Evolutionary conservation across 2,113 vertebrate genomes (phyloP).

Genomic region (Seriola dumerili): DNA sequence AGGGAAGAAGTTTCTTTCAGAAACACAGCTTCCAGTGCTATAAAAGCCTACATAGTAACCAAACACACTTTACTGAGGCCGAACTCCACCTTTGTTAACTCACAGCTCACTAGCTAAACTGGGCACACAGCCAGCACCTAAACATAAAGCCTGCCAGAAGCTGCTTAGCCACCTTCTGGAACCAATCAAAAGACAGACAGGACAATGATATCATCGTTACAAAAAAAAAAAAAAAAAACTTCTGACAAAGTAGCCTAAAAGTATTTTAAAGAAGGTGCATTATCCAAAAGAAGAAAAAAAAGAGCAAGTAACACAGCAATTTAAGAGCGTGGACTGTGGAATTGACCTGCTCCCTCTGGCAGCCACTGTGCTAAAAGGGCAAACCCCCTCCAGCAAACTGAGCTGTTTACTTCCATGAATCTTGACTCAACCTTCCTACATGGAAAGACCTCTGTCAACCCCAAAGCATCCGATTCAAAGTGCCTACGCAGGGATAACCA

Average conservation of each 20-base stretch:
- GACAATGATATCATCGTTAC: conserved; percentile 33
- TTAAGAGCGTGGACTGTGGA: background rate
- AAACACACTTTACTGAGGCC: conserved; percentile 25
- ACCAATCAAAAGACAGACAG: conserved; percentile 47
- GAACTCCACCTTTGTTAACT: conserved; percentile 45
- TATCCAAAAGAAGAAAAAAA: background rate
- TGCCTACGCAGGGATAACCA: background rate
- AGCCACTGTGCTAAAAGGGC: conserved; percentile 1
- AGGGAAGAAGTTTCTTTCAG: background rate
- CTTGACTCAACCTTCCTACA: conserved; percentile 47
- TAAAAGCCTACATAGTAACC: conserved; percentile 3
- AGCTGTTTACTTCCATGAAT: conserved; percentile 52
- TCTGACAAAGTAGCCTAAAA: background rate
- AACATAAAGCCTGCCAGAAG: conserved; percentile 43
- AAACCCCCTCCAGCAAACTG: conserved; percentile 34
- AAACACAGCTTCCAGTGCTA: background rate
- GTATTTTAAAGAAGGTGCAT: conserved; percentile 7
- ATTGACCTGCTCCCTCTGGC: background rate
- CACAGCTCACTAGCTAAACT: conserved; percentile 28
- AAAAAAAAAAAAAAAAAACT: background rate
- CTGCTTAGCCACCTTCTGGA: conserved; percentile 31
- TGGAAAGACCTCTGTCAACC: conserved; percentile 53
- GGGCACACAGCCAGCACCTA: conserved; percentile 42
- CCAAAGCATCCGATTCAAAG: conserved; percentile 27
- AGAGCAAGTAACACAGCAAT: background rate